phyloP scores from a whole-genome alignment of 2,888 invertebrate species.

The Lasioglossum pauxillum region DNA sequence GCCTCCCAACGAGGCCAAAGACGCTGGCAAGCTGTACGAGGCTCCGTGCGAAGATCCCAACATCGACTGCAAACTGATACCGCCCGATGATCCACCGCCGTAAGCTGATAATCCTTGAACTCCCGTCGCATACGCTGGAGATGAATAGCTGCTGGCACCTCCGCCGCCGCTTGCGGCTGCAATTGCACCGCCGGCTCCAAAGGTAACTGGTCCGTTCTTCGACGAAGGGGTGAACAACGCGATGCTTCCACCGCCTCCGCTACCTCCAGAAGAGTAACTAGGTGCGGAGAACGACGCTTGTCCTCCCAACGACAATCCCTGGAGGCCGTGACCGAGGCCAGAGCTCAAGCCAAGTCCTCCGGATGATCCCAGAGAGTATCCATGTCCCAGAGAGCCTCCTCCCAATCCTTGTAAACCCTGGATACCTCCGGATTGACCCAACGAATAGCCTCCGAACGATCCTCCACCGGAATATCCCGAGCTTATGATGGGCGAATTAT shows the following conservation, averaged over 20 bases:
- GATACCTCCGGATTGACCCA: conserved; percentile 62
- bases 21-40: conserved; percentile 60
- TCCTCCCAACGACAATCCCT: conserved; percentile 58
- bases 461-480: conserved; percentile 51
- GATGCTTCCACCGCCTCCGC: conserved; percentile 52
- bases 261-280: conserved; percentile 40
- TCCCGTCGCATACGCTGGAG: conserved; percentile 71
- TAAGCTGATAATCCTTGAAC: conserved; percentile 76
- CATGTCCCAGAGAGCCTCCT: conserved; percentile 58
- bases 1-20: conserved; percentile 62
- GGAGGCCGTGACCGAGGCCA: conserved; percentile 64
- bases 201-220: conserved; percentile 82
- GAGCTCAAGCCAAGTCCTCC: conserved; percentile 61
- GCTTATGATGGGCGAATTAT: conserved; percentile 46
- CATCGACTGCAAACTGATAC: conserved; percentile 70
- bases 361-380: conserved; percentile 55
- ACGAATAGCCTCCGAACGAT: conserved; percentile 60
- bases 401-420: conserved; percentile 64
- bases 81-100: conserved; percentile 60
- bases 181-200: conserved; percentile 68
- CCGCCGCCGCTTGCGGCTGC: conserved; percentile 26
- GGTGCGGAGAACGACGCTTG: conserved; percentile 68
- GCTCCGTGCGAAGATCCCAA: conserved; percentile 70
- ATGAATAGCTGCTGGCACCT: conserved; percentile 50
- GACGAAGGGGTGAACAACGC: conserved; percentile 66